These are phyloP conservation scores for Zonitis immaculata DNA, from an alignment of 2,888 invertebrate genomes.

Conservation along the genomic window DNA sequence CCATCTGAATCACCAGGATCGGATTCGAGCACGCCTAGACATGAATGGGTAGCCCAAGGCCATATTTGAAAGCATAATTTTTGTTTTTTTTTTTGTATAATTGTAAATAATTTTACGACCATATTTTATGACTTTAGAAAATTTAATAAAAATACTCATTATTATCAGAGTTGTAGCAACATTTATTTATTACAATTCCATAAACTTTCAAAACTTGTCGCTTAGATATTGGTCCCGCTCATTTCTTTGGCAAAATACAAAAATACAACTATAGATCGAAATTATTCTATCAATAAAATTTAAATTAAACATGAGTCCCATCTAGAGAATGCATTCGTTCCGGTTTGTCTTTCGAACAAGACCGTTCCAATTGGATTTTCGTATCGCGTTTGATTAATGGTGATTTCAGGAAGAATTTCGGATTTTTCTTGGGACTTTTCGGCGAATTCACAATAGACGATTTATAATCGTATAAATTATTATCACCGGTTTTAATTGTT, in stretches of 20 bases:
- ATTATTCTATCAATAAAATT: conserved; percentile 7
- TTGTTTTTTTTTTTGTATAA: conserved; percentile 2
- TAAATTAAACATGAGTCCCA: conserved; percentile 36
- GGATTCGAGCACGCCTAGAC: conserved; percentile 35
- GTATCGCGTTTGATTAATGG: conserved; percentile 42
- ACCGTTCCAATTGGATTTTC: conserved; percentile 34
- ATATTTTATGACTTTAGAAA: background rate
- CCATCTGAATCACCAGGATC: conserved; percentile 36
- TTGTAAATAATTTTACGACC: conserved; percentile 11
- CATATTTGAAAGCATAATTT: conserved; percentile 21
- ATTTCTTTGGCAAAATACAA: background rate
- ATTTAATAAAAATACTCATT: background rate
- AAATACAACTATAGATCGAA: conserved; percentile 2
- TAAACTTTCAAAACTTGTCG: background rate
- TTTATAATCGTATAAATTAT: conserved; percentile 22
- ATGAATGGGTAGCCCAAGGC: conserved; percentile 39
- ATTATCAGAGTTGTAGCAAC: conserved; percentile 4
- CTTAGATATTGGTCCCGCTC: conserved; percentile 9
- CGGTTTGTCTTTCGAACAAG: conserved; percentile 23
- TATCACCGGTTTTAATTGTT: conserved; percentile 24
- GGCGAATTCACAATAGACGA: conserved; percentile 38
- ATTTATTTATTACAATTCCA: conserved; percentile 18
- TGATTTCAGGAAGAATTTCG: conserved; percentile 42
- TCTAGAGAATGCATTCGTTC: conserved; percentile 36
- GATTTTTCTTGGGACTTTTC: conserved; percentile 40